phyloP scores from a whole-genome alignment of 2,888 invertebrate species.

The Aspidapion aeneum region DNA sequence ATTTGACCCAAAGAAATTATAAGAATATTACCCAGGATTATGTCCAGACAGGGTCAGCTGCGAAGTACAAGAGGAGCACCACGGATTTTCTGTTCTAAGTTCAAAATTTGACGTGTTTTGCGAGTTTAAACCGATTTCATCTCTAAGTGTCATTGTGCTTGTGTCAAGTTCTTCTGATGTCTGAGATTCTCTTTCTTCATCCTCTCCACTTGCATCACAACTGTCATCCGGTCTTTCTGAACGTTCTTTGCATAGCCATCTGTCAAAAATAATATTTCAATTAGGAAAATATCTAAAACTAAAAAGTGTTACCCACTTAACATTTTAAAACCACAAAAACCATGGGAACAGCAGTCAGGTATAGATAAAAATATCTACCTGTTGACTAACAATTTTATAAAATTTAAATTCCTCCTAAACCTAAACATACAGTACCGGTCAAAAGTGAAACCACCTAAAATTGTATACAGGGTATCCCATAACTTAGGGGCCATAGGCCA shows the following conservation, averaged over 20 bases:
- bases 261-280: background rate
- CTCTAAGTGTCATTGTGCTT: constrained; percentile 66
- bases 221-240: constrained; percentile 60
- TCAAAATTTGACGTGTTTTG: constrained; percentile 43
- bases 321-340: too few species aligned
- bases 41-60: constrained; percentile 56
- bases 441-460: too few species aligned
- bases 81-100: constrained; percentile 44
- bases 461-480: too few species aligned
- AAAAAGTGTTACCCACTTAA: too few species aligned
- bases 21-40: constrained; percentile 14
- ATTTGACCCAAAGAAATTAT: background rate
- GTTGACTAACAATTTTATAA: too few species aligned
- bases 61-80: constrained; percentile 86
- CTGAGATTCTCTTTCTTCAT: constrained; percentile 73
- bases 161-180: constrained; percentile 76
- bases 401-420: too few species aligned
- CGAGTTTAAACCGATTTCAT: constrained; percentile 37
- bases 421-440: too few species aligned
- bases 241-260: constrained; percentile 59
- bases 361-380: too few species aligned
- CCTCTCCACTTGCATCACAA: constrained; percentile 89
- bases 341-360: too few species aligned
- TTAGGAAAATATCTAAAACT: background rate
- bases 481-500: too few species aligned